Evolutionary conservation across 2,113 vertebrate genomes (phyloP), one percentile per base, ranked within the genome.

Genomic region (Tapirus terrestris): DNA sequence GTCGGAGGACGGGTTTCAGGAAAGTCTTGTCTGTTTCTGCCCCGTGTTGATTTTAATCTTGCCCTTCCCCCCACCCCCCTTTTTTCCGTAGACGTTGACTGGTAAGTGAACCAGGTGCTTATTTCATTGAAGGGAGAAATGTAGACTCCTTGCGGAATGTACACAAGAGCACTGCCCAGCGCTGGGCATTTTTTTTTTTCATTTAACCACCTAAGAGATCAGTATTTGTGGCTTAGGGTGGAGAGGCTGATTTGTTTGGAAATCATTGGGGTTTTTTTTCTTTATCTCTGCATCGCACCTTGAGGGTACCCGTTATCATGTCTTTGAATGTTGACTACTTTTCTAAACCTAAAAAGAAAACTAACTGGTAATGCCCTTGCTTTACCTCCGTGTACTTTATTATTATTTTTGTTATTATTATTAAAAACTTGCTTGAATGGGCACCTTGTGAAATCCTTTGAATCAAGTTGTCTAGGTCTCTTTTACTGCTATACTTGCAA

Each of bases 401-500:
- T n/a, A 89, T 67, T 8, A 29, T 81, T 70, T 67, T n/a, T 75
- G 58, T 91, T 73, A 97, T 77, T 93, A 73, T 89, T 93, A 89
- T 31, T 21, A 2, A 84, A 25, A 36, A 82, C 20, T 82, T 25
- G 87, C 33, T 92, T 87, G 94, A 95, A 94, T 97, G 79, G 95
- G 63, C 91, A 13, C 14, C 89, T 92, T 68, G 88, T 27, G 3
- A n/a, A 95, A 1, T 76, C 94, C 93, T 93, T 96, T 51, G 89
- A 83, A 96, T 97, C 97, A 98, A 98, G 95, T 96, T 97, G 33
- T 96, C 33, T 96, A 81, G 12, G 9, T 63, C 51, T 70, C 89
- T 86, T 48, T 97, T 98, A 85, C 92, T 96, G 68, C 79, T 58
- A 91, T 63, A 94, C 91, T 97, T 98, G 89, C 68, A 97, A 89